Conservation (phyloP, 2,888 invertebrate genomes). For the Eupithecia subumbrata region DNA sequence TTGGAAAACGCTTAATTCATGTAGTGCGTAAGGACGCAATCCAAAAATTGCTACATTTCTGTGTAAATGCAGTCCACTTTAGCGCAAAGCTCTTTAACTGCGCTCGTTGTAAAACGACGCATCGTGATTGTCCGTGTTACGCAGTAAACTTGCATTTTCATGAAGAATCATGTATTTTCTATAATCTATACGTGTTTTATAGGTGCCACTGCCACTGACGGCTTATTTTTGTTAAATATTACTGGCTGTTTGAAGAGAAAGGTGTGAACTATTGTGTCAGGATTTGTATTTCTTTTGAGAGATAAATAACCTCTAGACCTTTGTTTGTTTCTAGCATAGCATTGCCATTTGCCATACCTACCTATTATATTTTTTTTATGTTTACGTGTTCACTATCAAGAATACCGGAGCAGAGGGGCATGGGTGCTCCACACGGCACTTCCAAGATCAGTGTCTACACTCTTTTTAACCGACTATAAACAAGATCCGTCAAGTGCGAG, state of each 20-base stretch:
- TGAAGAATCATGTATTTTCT: slow-evolving; percentile 68
- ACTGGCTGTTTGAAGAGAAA: neutral
- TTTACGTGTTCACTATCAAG: no score
- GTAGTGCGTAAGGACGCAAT: neutral
- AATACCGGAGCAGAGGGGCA: no score
- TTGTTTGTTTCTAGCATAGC: neutral
- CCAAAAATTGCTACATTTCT: slow-evolving; percentile 41
- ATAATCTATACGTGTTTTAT: slow-evolving; percentile 66
- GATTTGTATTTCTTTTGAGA: neutral
- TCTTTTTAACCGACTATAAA: no score
- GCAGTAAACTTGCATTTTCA: slow-evolving; percentile 77
- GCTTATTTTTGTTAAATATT: slow-evolving; percentile 28
- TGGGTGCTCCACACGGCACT: no score
- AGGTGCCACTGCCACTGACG: slow-evolving; percentile 41
- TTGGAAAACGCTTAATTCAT: neutral
- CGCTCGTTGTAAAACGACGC: slow-evolving; percentile 78
- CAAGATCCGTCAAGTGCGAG: no score
- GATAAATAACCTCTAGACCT: neutral
- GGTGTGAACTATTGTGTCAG: neutral
- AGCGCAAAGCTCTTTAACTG: slow-evolving; percentile 78
- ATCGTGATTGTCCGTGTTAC: slow-evolving; percentile 81
- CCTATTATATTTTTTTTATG: no score
- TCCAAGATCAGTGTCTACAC: no score
- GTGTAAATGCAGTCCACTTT: slow-evolving; percentile 62
- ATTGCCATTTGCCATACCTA: neutral